Base-by-base conservation (phyloP, 2,888 invertebrate genomes). In the Tanypteryx hageni region DNA sequence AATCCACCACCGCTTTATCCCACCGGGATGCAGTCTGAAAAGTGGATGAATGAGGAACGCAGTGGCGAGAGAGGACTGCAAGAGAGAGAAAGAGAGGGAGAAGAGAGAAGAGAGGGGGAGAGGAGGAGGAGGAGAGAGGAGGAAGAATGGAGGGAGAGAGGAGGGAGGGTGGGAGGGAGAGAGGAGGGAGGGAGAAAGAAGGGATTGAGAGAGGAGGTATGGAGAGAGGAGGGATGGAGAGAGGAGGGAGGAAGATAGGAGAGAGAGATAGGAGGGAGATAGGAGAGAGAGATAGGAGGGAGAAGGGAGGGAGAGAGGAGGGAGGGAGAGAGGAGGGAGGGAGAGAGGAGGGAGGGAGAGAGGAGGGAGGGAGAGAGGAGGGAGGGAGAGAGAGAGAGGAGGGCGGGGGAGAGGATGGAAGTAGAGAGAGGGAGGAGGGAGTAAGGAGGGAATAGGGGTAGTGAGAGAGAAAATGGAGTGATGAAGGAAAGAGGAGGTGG, bases 41-140 rank as follows among this genome's bases (percentile, higher is more conserved):
- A 89, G 16, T 89, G 89, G 64, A 89, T 89, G 89, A 89, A 89
- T 18, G 27, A 22, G 83, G 9, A 27, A 76, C n/a, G 64, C 16
- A n/a, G n/a, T 0, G 83, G n/a, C 10, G 56, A 18, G 44, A 56
- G 82, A 11, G 27, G 44, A 16, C 44, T 44, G 44, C 44, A 44
- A 5, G 44, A 44, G 44, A 44, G 44, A 44, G 5, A 5, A 5
- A 44, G 44, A 5, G 3, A 5, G 44, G 44, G 44, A 44, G 44
- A 44, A 5, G 44, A 8, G 31, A 31, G 18, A 82, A 14, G 82
- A 14, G 5, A 5, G 5, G 44, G 5, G 44, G 44, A 56, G 83
- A 44, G 11, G 13, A 83, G 56, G 57, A 57, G 83, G 44, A 11
- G 8, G 7, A 27, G 14, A 44, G 14, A 11, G 11, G 64, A 13